Base-by-base conservation (phyloP, 2,113 vertebrate species). In the Planiliza haematocheilus region DNA sequence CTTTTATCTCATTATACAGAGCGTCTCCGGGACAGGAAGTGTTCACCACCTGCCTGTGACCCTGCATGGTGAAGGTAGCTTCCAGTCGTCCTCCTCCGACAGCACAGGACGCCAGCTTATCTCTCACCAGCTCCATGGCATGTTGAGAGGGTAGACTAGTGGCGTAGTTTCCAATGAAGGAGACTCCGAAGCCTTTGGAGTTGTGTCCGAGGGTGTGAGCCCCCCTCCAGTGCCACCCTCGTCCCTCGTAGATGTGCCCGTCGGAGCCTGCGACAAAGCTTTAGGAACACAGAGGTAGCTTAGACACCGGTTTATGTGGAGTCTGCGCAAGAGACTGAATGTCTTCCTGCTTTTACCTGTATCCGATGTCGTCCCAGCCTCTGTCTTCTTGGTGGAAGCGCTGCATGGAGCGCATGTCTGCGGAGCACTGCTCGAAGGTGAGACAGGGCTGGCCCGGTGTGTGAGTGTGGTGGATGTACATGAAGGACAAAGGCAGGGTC, bases 181-280 rank as follows among this genome's bases (percentile, higher is more conserved):
- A 84, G 14, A 97, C 74, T 0, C 97, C 96, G 0, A 93, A 99
- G 37, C 96, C 96, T 0, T 37, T 59, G 55, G 87, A 84, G 91
- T 99, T 99, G 88, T 97, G 83, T 9, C 95, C 94, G 0, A 52
- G 77, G 14, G 97, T 97, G 91, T 97, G 97, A 21, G 97, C 95
- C 0, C 97, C 97, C 0, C 82, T 90, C 94, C 93, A 91, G 42
- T 78, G 57, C 97, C 97, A 98, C 1, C 97, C 95, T 0, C 97
- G 93, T 0, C 97, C 97, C 80, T 96, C 93, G 12, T 99, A 97
- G 41, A 98, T 55, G 79, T 94, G 90, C 3, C 97, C 96, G 0
- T 99, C 96, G 0, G 95, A 94, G 2, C 97, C 97, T 2, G 93
- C 94, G 18, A 97, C 93, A 3, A 96, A 98, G 86, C 97, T 98